These are phyloP conservation scores for Eulemur rufifrons DNA, from an alignment of 2,113 vertebrate genomes.

Conservation along the genomic window DNA sequence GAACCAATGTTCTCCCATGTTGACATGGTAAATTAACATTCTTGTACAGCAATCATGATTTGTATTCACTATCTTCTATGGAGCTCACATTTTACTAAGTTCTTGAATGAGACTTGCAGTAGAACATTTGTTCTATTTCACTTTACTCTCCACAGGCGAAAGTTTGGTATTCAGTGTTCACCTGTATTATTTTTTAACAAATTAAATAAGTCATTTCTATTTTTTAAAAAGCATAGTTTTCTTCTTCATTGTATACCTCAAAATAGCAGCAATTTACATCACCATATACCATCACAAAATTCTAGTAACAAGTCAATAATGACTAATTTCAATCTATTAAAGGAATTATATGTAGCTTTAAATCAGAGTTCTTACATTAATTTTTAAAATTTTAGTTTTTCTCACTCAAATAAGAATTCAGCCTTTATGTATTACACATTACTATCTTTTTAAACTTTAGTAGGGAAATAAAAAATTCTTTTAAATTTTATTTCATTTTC, in stretches of 20 bases:
- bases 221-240: not conserved
- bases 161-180: not conserved
- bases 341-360: not conserved
- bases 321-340: not conserved
- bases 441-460: not conserved
- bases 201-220: not conserved
- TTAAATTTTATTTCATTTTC: not conserved
- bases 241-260: not conserved
- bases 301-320: not conserved
- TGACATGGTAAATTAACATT: constrained; percentile 18
- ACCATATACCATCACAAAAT: not conserved
- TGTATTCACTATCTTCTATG: not conserved
- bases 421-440: not conserved
- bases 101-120: not conserved
- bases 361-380: not conserved
- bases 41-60: not conserved
- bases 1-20: not conserved
- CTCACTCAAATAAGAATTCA: not conserved
- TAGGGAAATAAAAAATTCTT: not conserved
- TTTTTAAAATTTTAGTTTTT: not conserved
- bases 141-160: not conserved
- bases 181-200: not conserved
- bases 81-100: not conserved
- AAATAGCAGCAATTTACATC: not conserved
- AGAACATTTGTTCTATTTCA: accelerated